These are phyloP conservation scores for Seriola rivoliana DNA, from an alignment of 2,113 vertebrate genomes.

Conservation along the genomic window DNA sequence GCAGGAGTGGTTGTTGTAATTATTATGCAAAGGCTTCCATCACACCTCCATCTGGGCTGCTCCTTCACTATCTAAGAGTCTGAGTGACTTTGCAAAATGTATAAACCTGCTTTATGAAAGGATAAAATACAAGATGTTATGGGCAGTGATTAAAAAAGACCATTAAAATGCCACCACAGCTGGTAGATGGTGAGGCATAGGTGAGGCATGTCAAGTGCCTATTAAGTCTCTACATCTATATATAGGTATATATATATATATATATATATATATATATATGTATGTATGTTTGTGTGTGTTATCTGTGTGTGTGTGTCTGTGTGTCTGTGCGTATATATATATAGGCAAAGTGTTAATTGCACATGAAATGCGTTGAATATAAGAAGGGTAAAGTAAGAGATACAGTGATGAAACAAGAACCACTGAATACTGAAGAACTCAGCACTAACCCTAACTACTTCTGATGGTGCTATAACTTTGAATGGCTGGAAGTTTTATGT, in stretches of 20 bases:
- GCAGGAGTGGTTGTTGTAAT: conserved; percentile 55
- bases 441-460: too few relatives aligned
- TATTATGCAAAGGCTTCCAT: conserved; percentile 55
- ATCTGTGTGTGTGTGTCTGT: too few relatives aligned
- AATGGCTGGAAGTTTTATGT: too few relatives aligned
- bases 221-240: conserved; percentile 1
- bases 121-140: conserved; percentile 52
- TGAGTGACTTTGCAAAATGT: conserved; percentile 45
- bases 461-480: too few relatives aligned
- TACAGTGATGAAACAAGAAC: too few relatives aligned
- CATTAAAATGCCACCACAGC: conserved; percentile 51
- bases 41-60: conserved; percentile 54
- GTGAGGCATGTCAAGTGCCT: conserved; percentile 23
- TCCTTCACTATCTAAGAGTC: conserved; percentile 31
- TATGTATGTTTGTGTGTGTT: too few relatives aligned
- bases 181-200: conserved; percentile 6
- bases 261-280: too few relatives aligned
- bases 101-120: conserved; percentile 54
- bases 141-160: conserved; percentile 54
- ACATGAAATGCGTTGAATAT: background rate
- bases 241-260: too few relatives aligned
- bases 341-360: background rate
- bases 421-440: too few relatives aligned
- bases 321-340: too few relatives aligned
- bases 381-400: background rate